These are phyloP conservation scores for Strigamia maritima DNA, from an alignment of 2,888 invertebrate species.

Conservation along the genomic window DNA sequence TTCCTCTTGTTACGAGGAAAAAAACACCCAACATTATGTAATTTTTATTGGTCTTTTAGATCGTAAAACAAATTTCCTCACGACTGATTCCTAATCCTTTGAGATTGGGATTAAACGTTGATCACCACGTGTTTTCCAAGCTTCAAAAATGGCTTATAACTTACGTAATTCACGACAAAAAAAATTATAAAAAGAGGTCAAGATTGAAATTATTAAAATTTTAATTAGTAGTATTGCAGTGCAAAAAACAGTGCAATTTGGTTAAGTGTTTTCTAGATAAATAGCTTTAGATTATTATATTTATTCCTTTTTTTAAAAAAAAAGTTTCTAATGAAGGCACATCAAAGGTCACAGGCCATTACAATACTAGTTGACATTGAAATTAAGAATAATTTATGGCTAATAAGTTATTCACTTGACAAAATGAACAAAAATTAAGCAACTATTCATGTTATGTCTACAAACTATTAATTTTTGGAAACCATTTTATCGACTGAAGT, in stretches of 20 bases:
- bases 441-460: too few relatives aligned
- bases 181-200: not conserved
- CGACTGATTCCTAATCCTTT: slow-evolving; percentile 25
- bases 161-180: not conserved
- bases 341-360: not conserved
- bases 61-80: slow-evolving; percentile 32
- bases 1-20: slow-evolving; percentile 29
- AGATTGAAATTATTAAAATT: not conserved
- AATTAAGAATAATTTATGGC: not conserved
- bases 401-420: not conserved
- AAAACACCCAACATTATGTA: slow-evolving; percentile 23
- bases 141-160: not conserved
- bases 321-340: not conserved
- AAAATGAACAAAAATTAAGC: too few relatives aligned
- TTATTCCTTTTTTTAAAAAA: not conserved
- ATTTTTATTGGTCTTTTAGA: slow-evolving; percentile 29
- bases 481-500: too few relatives aligned
- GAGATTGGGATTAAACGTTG: slow-evolving; percentile 6
- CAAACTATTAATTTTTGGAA: too few relatives aligned
- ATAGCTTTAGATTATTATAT: not conserved
- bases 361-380: not conserved
- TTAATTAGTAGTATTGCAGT: too few relatives aligned
- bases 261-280: not conserved
- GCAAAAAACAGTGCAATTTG: not conserved
- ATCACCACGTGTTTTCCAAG: not conserved